Evolutionary conservation across 1,140 invertebrate genomes (phyloP), one percentile per base, ranked within the genome.

Genomic region (Eurosta solidaginis): DNA sequence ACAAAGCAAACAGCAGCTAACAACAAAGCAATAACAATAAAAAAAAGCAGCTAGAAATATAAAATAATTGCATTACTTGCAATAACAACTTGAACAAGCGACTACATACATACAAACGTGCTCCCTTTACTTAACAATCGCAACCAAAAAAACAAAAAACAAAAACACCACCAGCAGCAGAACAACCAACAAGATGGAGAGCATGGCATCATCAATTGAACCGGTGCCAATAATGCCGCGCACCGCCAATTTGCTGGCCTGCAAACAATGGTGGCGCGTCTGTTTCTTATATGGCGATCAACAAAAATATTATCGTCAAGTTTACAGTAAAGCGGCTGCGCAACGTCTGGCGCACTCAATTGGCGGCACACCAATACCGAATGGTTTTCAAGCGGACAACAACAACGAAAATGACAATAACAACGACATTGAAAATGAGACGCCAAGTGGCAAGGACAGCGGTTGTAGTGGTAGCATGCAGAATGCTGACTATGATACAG

Each of bases 201-300:
- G 22, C 73, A 80, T 80, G 80, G 79, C 80, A 79, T 76, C 78
- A 76, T 76, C 79, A 78, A 79, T 78, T 82, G 85, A 87, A 81
- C 85, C 85, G 78, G 83, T 87, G 81, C 85, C 85, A 78, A 81
- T 87, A 80, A 83, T 88, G 82, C 86, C 86, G 83, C 86, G 85
- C 82, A 87, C 91, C 49, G 92, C 92, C 54, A 93, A 93, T 88
- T 91, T 94, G 84, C 88, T 95, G 77, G 93, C 94, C 92, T 94
- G 93, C 89, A 93, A 93, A 87, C 93, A 95, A 89, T 95, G 94
- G 94, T 95, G 94, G 94, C 94, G 93, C 88, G 94, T 95, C 75
- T 95, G 94, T 84, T 95, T 93, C 92, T 93, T 95, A 89, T 93
- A 95, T 83, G 94, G 94, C 33, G 94, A 95, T 84, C 94, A 95